phyloP scores from a whole-genome alignment of 2,888 invertebrate species.

The Chalcis sispes region DNA sequence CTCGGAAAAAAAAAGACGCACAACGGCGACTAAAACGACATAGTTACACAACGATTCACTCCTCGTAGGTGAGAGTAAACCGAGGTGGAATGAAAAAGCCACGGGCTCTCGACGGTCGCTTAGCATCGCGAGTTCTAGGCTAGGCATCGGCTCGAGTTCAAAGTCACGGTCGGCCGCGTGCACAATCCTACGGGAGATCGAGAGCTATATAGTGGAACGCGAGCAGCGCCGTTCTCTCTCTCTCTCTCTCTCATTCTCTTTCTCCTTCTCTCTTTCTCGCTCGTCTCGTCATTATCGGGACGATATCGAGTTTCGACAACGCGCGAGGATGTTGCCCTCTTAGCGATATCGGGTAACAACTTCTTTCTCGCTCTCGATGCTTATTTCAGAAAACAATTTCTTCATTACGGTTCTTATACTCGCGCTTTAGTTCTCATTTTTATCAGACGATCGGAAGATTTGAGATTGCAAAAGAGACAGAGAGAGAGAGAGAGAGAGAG shows the following conservation, averaged over 20 bases:
- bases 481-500: too few relatives aligned
- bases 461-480: too few relatives aligned
- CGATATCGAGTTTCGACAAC: conserved; percentile 37
- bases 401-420: too few relatives aligned
- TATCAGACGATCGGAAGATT: too few relatives aligned
- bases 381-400: neutral
- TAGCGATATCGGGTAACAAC: conserved; percentile 8
- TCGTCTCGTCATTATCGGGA: conserved; percentile 26
- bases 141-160: too few relatives aligned
- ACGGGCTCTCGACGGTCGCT: neutral
- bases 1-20: neutral
- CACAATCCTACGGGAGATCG: conserved; percentile 9
- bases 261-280: too few relatives aligned
- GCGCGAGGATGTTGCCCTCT: neutral
- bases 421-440: too few relatives aligned
- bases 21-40: neutral
- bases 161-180: conserved; percentile 63
- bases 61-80: neutral
- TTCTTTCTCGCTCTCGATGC: neutral
- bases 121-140: too few relatives aligned
- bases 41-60: neutral
- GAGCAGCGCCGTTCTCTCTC: neutral
- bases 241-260: too few relatives aligned
- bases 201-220: neutral
- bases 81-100: neutral